Percentiles rank a stretch among this genome's conserved stretches.
phyloP scores from a whole-genome alignment of 2,888 invertebrate species.

The Drosophila cracens region DNA sequence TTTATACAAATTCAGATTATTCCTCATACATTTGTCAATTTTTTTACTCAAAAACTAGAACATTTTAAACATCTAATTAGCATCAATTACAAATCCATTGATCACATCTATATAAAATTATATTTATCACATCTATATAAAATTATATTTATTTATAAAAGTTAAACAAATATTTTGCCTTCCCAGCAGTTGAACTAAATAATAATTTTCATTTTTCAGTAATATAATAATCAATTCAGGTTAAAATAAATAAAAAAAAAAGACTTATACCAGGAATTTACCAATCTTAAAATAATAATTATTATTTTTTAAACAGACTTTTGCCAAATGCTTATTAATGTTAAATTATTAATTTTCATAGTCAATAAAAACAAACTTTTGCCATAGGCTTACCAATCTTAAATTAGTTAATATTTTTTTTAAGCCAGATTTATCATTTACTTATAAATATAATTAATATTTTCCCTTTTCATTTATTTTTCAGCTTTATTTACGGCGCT shows the following conservation, averaged over 20 bases:
- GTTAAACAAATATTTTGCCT: background rate
- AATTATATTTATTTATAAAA: background rate
- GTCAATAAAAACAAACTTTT: background rate
- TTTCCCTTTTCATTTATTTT: background rate
- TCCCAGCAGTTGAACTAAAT: background rate
- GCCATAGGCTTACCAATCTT: background rate
- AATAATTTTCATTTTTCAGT: background rate
- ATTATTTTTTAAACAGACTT: background rate
- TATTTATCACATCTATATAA: background rate
- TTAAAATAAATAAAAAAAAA: background rate
- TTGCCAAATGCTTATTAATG: background rate
- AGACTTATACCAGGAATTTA: background rate
- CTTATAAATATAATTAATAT: background rate
- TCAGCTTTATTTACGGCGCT: background rate
- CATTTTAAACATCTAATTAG: background rate
- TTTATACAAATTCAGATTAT: background rate
- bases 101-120: background rate
- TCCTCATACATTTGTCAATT: background rate
- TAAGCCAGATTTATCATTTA: background rate
- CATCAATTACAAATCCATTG: background rate
- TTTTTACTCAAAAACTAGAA: background rate
- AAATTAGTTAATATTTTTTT: background rate
- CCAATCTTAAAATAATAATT: too few relatives aligned
- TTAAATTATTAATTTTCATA: background rate
- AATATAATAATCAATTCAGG: background rate